Evolutionary conservation across 2,888 invertebrate species (phyloP).

Genomic region (Cyaniris semiargus): DNA sequence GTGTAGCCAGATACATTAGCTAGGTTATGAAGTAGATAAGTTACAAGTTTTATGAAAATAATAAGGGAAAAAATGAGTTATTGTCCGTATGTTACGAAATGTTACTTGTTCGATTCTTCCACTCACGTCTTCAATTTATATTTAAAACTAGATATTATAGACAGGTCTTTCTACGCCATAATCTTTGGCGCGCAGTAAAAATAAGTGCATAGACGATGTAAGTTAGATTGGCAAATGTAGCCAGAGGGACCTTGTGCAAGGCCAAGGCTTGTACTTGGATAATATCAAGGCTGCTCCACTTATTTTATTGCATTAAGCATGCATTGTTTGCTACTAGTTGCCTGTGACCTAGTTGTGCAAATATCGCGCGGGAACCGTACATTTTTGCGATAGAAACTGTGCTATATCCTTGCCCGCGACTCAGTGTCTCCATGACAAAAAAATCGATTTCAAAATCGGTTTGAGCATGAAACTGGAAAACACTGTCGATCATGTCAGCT

Average conservation of each 20-base stretch:
- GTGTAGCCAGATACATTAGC: no score
- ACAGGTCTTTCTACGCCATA: constrained; percentile 31
- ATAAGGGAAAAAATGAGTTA: no score
- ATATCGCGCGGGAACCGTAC: neutral
- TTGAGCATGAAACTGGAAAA: no score
- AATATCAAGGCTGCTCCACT: constrained; percentile 12
- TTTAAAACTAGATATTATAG: neutral
- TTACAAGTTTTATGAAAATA: no score
- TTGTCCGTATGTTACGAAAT: no score
- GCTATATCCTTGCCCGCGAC: no score
- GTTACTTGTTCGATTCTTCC: no score
- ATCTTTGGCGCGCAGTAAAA: constrained; percentile 47
- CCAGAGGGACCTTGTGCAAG: constrained; percentile 35
- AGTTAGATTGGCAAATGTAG: constrained; percentile 47
- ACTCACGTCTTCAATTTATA: no score
- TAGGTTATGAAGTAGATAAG: no score
- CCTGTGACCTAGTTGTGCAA: neutral
- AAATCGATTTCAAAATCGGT: no score
- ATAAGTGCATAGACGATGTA: constrained; percentile 51
- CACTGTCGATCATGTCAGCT: no score
- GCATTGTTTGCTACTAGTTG: neutral
- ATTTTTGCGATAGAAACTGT: neutral
- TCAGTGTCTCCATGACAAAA: no score
- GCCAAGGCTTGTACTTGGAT: constrained; percentile 39
- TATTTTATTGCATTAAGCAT: constrained; percentile 12